A percentile compares a stretch with the other conserved stretches of the same genome.
These are phyloP conservation scores for Trissolcus japonicus DNA, from an alignment of 2,888 invertebrate genomes.

Conservation along the genomic window DNA sequence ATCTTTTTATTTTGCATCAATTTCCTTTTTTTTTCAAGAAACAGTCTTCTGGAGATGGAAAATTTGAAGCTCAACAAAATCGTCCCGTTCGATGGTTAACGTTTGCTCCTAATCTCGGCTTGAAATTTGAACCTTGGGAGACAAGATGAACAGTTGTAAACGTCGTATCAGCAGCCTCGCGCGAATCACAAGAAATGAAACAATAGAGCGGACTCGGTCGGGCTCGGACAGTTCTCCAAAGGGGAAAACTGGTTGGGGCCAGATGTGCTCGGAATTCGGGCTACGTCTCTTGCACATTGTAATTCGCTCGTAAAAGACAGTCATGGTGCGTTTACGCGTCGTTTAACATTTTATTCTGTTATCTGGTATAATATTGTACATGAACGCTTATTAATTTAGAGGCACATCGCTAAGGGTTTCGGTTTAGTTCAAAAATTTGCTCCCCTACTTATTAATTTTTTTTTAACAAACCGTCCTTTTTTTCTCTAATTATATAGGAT, in stretches of 20 bases:
- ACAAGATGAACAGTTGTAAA: slow-evolving; percentile 66
- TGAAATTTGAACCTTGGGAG: slow-evolving; percentile 8
- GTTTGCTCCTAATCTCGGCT: no score
- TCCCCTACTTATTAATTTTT: slow-evolving; percentile 62
- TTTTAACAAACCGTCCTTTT: slow-evolving; percentile 62
- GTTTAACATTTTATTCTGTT: slow-evolving; percentile 59
- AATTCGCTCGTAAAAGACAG: slow-evolving; percentile 47
- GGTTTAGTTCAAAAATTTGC: slow-evolving; percentile 68
- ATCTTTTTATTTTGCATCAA: no score
- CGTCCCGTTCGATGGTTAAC: no score
- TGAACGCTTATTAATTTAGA: slow-evolving; percentile 75
- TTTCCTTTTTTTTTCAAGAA: no score
- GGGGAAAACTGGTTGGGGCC: no score
- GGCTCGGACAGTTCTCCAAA: slow-evolving; percentile 35
- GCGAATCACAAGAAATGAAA: slow-evolving; percentile 67
- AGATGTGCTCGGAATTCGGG: slow-evolving; percentile 51
- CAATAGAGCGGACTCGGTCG: slow-evolving; percentile 67
- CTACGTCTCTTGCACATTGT: slow-evolving; percentile 37
- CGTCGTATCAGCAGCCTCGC: slow-evolving; percentile 63
- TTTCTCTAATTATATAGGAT: slow-evolving; percentile 34
- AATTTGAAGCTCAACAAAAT: no score
- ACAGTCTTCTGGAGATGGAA: no score
- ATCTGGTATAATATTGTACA: slow-evolving; percentile 66
- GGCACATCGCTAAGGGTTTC: slow-evolving; percentile 75
- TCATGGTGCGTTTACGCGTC: slow-evolving; percentile 42